Evolutionary conservation across 2,113 vertebrate genomes (phyloP).

Genomic region (Aptenodytes forsteri): DNA sequence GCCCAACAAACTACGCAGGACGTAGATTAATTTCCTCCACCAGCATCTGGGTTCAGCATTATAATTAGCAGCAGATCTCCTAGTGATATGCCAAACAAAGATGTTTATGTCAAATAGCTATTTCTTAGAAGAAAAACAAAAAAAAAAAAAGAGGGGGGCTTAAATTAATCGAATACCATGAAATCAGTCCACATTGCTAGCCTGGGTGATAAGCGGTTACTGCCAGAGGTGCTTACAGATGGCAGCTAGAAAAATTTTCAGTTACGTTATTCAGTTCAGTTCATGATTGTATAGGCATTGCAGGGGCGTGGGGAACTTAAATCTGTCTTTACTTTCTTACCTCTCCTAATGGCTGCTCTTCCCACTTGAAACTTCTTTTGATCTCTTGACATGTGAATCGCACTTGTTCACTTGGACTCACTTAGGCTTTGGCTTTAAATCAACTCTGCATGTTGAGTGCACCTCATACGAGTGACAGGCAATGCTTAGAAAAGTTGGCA

Average conservation of each 20-base stretch:
- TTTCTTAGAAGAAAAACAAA: background rate
- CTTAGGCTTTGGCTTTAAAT: background rate
- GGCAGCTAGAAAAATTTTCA: background rate
- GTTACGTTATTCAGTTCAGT: background rate
- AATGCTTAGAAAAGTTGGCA: background rate
- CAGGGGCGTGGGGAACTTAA: background rate
- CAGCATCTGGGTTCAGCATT: constrained; percentile 66
- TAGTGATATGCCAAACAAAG: constrained; percentile 63
- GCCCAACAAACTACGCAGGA: constrained; percentile 58
- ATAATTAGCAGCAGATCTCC: constrained; percentile 69
- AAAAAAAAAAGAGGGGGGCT: background rate
- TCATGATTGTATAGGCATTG: background rate
- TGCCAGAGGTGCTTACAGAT: constrained; percentile 15
- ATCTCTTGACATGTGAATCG: background rate
- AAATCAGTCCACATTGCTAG: constrained; percentile 27
- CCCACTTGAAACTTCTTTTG: background rate
- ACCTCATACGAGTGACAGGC: background rate
- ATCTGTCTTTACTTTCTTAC: background rate
- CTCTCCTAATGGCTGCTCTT: background rate
- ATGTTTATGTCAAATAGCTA: constrained; percentile 63
- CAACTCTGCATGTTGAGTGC: background rate
- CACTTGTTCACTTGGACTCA: background rate
- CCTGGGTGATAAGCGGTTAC: background rate
- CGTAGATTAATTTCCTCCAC: constrained; percentile 66
- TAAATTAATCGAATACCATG: constrained; percentile 19